Evolutionary conservation across 2,113 vertebrate species (phyloP), one percentile per base, ranked within the genome.

Genomic region (Tachycineta bicolor): DNA sequence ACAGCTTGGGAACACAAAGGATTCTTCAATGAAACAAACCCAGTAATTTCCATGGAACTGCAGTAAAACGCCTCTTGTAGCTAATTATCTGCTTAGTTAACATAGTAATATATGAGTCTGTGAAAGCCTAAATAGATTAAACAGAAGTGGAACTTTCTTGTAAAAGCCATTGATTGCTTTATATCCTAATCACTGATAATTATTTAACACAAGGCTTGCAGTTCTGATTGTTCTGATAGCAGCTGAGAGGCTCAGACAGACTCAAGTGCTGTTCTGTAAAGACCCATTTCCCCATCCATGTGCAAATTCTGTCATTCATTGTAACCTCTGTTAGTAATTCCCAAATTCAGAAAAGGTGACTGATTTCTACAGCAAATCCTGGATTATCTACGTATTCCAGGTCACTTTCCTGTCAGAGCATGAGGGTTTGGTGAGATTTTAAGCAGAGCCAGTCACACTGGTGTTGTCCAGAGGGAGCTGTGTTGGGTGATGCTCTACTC

Each of bases 61-160:
- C 63, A 88, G 55, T 65, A 43, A 88, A 96, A 91, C 5, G 82
- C 70, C 62, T 73, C 91, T 83, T 74, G 87, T 29, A 90, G 87
- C 67, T 90, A 68, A 90, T 97, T 87, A 89, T 80, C 84, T 96
- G 93, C 89, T 93, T 83, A 85, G 82, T 94, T 95, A 93, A 69
- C 84, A 31, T 25, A 31, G 77, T 91, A 67, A 94, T 71, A 55
- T 46, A 81, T 26, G 81, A 41, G 47, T 63, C 85, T 67, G 28
- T 79, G 60, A 83, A 89, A 93, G 67, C 53, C 39, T 82, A 83
- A 87, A 88, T 33, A 79, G 62, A 69, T 94, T 79, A 85, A 80
- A 70, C 52, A 63, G 58, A 91, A 93, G 76, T 73, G 78, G 87
- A 94, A 91, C 87, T 33, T 91, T 76, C 78, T 89, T 87, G 53